Evolutionary conservation across 2,797 vertebrate genomes (phyloP), one percentile per base, ranked within the genome.

Genomic region (Muraenolepis orangiensis): DNA sequence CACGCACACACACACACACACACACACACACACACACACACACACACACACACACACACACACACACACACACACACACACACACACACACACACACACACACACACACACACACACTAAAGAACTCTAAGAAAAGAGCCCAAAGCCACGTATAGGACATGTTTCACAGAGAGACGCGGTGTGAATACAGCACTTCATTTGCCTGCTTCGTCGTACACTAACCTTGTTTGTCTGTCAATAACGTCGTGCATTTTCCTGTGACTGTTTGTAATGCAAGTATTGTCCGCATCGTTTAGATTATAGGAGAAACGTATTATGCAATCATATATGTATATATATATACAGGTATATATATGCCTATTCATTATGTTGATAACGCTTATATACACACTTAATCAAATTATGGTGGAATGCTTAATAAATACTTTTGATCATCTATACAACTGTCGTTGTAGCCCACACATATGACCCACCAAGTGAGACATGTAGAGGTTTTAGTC

Each of bases 361-460:
- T 85, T 82, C 80, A 86, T 85, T 82, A 76, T 88, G 89, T 89
- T 91, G 91, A 89, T 90, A 87, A 83, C 79, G 74, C 86, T 82
- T 92, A 89, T 91, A 89, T 89, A 82, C 82, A 86, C 81, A 74
- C 85, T n/a, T n/a, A 82, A 90, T 78, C 78, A 66, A 81, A 80
- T 69, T 84, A 87, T 89, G 87, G 85, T 79, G 82, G 77, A 87
- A 87, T 84, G 76, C 72, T 74, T 88, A 93, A 92, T 92, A 93
- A 93, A 91, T 81, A 46, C 84, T 77, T 85, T 85, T 89, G 85
- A 85, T 88, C 88, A 75, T n/a, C 34, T 7, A n/a, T n/a, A 20
- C n/a, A 78, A 70, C 69, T 70, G 74, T 70, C 42, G 29, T 40
- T 29, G 68, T 70, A 70, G n/a, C 81, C 81, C 74, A 5, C 79